Evolutionary conservation across 2,113 vertebrate species (phyloP).

Genomic region (Notothenia rossii): DNA sequence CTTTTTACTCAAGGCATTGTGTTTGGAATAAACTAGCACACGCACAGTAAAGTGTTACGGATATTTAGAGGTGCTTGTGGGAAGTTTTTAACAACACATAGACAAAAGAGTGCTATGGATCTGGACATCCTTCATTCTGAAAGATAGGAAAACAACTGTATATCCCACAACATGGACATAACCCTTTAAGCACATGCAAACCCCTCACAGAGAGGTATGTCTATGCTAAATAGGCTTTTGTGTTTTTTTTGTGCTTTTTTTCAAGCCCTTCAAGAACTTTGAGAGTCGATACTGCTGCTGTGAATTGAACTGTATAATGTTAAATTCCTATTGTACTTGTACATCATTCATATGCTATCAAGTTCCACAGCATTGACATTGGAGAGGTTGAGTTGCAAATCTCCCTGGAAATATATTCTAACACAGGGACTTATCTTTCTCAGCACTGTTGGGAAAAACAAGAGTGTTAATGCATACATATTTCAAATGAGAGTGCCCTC

Average conservation of each 20-base stretch:
- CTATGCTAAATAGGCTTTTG: neutral
- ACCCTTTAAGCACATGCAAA: neutral
- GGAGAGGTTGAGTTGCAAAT: slow-evolving; percentile 3
- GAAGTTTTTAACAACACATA: neutral
- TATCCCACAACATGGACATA: neutral
- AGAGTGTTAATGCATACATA: slow-evolving; percentile 20
- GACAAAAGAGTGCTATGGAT: neutral
- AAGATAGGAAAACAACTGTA: neutral
- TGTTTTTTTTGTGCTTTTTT: neutral
- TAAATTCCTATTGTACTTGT: neutral
- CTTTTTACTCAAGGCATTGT: neutral
- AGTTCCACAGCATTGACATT: slow-evolving; percentile 3
- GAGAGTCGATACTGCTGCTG: neutral
- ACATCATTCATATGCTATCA: slow-evolving; percentile 7
- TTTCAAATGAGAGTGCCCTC: slow-evolving; percentile 11
- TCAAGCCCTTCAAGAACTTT: neutral
- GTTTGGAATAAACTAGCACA: neutral
- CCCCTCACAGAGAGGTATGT: neutral
- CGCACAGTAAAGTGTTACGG: neutral
- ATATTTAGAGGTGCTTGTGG: neutral
- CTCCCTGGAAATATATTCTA: slow-evolving; percentile 9
- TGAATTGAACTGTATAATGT: neutral
- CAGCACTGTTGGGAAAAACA: slow-evolving; percentile 25
- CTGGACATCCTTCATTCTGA: neutral
- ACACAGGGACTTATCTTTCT: slow-evolving; percentile 16